phyloP scores from a whole-genome alignment of 2,888 invertebrate genomes.

The Scaptomyza cyrtandrae region DNA sequence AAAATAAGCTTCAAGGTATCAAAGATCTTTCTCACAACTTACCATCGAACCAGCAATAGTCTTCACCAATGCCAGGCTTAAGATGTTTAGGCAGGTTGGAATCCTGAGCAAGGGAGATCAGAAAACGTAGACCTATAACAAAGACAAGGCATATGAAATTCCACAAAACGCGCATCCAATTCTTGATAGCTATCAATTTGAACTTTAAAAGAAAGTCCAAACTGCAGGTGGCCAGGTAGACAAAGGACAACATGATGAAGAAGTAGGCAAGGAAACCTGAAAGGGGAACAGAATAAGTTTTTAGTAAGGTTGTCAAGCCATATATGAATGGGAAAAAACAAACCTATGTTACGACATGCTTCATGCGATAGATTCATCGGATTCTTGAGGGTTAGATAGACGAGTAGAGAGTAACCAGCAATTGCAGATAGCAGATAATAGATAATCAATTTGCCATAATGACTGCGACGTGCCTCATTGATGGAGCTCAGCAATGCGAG shows the following conservation, averaged over 20 bases:
- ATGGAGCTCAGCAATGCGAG: constrained; percentile 70
- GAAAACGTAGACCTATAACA: constrained; percentile 64
- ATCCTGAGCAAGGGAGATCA: constrained; percentile 73
- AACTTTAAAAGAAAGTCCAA: constrained; percentile 75
- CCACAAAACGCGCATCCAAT: constrained; percentile 68
- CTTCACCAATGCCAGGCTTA: constrained; percentile 79
- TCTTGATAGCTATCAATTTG: constrained; percentile 50
- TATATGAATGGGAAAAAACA: neutral
- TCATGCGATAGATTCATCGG: constrained; percentile 73
- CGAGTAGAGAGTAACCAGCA: constrained; percentile 66
- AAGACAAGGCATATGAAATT: constrained; percentile 50
- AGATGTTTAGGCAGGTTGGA: constrained; percentile 65
- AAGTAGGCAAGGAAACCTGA: constrained; percentile 78
- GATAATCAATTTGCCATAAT: constrained; percentile 75
- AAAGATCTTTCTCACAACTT: neutral
- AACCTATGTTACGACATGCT: constrained; percentile 75
- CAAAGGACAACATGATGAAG: constrained; percentile 75
- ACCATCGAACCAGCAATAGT: constrained; percentile 81
- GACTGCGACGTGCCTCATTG: constrained; percentile 72
- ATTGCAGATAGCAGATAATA: constrained; percentile 70
- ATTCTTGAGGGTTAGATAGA: constrained; percentile 76
- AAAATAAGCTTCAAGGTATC: neutral
- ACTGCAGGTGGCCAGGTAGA: constrained; percentile 73
- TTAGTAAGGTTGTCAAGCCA: neutral
- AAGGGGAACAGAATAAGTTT: too few relatives aligned